These are phyloP conservation scores for Taenioides sp. DNA, from an alignment of 2,797 vertebrate genomes.

Conservation along the genomic window DNA sequence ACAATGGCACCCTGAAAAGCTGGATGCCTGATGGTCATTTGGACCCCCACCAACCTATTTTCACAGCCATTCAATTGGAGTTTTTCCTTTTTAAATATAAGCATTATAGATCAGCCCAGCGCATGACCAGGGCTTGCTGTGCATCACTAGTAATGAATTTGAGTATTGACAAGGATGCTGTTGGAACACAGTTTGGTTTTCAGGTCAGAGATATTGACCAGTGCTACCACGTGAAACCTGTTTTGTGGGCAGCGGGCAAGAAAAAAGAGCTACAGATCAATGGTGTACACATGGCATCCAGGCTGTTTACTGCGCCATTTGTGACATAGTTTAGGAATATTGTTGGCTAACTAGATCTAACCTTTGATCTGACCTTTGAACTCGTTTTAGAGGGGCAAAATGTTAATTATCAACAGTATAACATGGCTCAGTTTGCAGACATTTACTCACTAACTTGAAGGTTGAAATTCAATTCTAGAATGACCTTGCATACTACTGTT, in stretches of 20 bases:
- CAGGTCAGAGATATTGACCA: conserved; percentile 81
- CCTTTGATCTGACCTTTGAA: not conserved
- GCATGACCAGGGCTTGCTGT: conserved; percentile 38
- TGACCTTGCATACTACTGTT: not conserved
- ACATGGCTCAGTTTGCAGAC: not conserved
- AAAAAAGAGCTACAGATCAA: conserved; percentile 76
- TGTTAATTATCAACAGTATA: no score
- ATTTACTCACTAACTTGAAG: not conserved
- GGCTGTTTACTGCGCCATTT: conserved; percentile 46
- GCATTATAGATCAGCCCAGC: conserved; percentile 54
- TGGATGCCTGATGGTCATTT: conserved; percentile 35
- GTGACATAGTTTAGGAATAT: conserved; percentile 24
- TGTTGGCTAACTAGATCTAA: conserved; percentile 4
- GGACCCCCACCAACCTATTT: conserved; percentile 48
- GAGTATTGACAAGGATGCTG: conserved; percentile 65
- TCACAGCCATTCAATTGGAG: conserved; percentile 44
- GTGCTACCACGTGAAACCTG: conserved; percentile 66
- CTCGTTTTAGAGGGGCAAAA: no score
- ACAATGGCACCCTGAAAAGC: conserved; percentile 43
- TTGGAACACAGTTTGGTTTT: conserved; percentile 65
- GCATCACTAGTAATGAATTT: conserved; percentile 66
- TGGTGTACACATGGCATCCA: conserved; percentile 63
- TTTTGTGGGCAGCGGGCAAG: conserved; percentile 72
- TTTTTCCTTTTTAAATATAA: conserved; percentile 47
- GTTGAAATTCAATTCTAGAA: not conserved